A percentile compares a stretch with the other conserved stretches of the same genome.
These are phyloP conservation scores for Ametastegia equiseti DNA, from an alignment of 2,888 invertebrate species.

Conservation along the genomic window DNA sequence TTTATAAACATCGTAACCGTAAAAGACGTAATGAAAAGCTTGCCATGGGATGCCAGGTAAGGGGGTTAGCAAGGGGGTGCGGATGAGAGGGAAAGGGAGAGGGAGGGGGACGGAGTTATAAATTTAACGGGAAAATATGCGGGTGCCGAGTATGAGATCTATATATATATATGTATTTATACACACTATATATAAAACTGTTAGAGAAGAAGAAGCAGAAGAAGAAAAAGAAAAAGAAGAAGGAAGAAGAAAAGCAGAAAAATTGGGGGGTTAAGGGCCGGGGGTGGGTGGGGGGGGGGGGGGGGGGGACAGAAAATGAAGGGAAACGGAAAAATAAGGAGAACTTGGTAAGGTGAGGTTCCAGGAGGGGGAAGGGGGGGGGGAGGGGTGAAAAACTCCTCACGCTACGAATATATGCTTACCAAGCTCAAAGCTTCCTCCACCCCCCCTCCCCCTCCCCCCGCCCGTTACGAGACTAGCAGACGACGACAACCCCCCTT, in stretches of 20 bases:
- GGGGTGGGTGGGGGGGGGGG: constrained; percentile 39
- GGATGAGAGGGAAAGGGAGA: neutral
- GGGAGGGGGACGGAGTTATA: constrained; percentile 15
- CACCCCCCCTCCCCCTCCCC: no score
- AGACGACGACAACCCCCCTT: neutral
- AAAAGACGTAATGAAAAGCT: constrained; percentile 54
- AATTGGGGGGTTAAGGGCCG: no score
- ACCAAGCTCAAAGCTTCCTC: constrained; percentile 61
- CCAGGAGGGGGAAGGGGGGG: constrained; percentile 50
- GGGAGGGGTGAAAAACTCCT: constrained; percentile 58
- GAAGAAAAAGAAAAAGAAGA: constrained; percentile 49
- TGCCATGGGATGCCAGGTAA: no score
- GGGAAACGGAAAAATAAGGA: constrained; percentile 28
- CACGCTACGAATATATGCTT: constrained; percentile 65
- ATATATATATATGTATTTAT: no score
- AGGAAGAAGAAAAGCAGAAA: constrained; percentile 22
- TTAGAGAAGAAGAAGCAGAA: neutral
- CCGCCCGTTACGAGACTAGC: constrained; percentile 36
- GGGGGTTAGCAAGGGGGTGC: no score
- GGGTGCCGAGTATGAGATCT: constrained; percentile 24
- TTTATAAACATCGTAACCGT: constrained; percentile 55
- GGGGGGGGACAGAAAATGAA: constrained; percentile 22
- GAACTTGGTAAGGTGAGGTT: constrained; percentile 13
- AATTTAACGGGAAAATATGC: constrained; percentile 16
- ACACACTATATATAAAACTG: no score